phyloP scores from a whole-genome alignment of 92 coral and sea anemone species.

The Porites evermanni region DNA sequence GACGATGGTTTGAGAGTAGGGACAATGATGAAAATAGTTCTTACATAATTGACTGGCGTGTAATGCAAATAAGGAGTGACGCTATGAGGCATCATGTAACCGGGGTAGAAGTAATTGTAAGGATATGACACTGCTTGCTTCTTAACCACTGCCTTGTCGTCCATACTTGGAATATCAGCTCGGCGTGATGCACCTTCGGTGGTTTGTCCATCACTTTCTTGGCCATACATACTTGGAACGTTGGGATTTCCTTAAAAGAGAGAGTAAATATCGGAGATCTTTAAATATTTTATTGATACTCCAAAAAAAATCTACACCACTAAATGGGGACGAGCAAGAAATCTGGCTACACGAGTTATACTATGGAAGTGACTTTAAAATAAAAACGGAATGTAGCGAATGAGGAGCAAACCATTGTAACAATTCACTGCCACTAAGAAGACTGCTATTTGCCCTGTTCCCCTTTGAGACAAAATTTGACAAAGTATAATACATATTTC shows the following conservation, averaged over 20 bases:
- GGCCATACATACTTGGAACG: conserved; percentile 27
- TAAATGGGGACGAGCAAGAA: neutral
- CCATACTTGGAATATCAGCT: conserved; percentile 51
- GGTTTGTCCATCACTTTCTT: conserved; percentile 32
- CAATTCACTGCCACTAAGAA: too few relatives aligned
- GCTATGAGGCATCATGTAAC: conserved; percentile 38
- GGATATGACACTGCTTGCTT: conserved; percentile 90
- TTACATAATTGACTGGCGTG: conserved; percentile 34
- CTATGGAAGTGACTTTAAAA: neutral
- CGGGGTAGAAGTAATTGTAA: conserved; percentile 32
- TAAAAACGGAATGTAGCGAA: too few relatives aligned
- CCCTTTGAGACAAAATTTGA: too few relatives aligned
- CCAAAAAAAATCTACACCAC: neutral
- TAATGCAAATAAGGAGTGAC: conserved; percentile 31
- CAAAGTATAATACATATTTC: too few relatives aligned
- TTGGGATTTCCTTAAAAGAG: conserved; percentile 27
- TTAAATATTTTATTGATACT: neutral
- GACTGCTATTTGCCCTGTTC: too few relatives aligned
- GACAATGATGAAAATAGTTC: neutral
- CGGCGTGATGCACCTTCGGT: conserved; percentile 58
- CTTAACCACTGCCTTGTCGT: conserved; percentile 38
- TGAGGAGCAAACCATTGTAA: too few relatives aligned
- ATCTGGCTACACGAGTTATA: neutral
- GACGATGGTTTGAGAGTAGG: neutral
- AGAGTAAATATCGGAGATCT: neutral